A percentile compares a stretch with the other conserved stretches of the same genome.
These are phyloP conservation scores for Augochlorella aurata DNA, from an alignment of 2,888 invertebrate genomes.

Conservation along the genomic window DNA sequence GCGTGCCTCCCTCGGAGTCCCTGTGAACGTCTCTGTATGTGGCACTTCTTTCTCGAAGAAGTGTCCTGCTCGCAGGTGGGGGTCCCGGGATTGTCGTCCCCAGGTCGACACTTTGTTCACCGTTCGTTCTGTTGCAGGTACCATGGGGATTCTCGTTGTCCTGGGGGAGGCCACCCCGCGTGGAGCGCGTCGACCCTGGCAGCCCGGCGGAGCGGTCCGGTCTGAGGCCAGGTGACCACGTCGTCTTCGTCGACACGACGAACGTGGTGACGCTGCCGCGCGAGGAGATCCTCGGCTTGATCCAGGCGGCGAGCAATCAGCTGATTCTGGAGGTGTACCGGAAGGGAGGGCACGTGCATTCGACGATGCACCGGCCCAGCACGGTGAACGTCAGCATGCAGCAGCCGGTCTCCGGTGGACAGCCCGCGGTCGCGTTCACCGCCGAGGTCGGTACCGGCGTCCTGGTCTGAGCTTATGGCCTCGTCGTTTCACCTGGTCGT, in stretches of 20 bases:
- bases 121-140: slow-evolving; percentile 63
- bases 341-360: slow-evolving; percentile 72
- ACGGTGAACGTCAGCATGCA: slow-evolving; percentile 75
- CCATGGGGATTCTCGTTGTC: slow-evolving; percentile 91
- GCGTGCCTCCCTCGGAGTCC: not conserved
- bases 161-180: slow-evolving; percentile 94
- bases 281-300: slow-evolving; percentile 86
- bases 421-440: slow-evolving; percentile 88
- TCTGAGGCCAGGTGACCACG: slow-evolving; percentile 91
- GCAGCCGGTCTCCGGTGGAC: slow-evolving; percentile 68
- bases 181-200: slow-evolving; percentile 91
- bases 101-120: slow-evolving; percentile 6
- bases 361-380: slow-evolving; percentile 74
- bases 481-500: not conserved
- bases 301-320: slow-evolving; percentile 83
- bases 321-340: slow-evolving; percentile 79
- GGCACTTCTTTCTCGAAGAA: not conserved
- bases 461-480: slow-evolving; percentile 85
- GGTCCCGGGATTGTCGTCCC: not conserved
- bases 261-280: slow-evolving; percentile 92
- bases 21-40: slow-evolving; percentile 7
- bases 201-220: slow-evolving; percentile 93
- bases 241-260: slow-evolving; percentile 93
- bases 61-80: not conserved
- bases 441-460: slow-evolving; percentile 96